These are phyloP conservation scores for Thymelicus sylvestris DNA, from an alignment of 2,888 invertebrate genomes.

Conservation along the genomic window DNA sequence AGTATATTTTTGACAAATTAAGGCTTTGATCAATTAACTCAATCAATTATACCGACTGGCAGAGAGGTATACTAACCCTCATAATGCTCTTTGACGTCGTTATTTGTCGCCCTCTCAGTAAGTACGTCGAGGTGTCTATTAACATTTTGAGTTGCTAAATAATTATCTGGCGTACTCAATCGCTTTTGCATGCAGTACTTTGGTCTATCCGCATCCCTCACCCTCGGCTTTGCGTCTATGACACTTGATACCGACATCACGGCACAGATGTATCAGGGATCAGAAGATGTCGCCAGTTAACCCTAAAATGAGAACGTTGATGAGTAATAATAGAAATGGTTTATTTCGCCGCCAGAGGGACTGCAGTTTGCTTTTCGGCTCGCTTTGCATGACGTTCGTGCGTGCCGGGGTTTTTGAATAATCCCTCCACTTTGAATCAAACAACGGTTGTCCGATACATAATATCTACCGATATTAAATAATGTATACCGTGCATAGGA, in stretches of 20 bases:
- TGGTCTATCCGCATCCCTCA: constrained; percentile 50
- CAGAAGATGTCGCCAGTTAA: constrained; percentile 69
- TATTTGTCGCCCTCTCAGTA: not conserved
- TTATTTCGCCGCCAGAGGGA: constrained; percentile 54
- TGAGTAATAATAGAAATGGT: constrained; percentile 75
- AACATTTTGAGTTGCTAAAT: constrained; percentile 25
- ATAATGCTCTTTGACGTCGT: not conserved
- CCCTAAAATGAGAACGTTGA: constrained; percentile 69
- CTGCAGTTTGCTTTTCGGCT: constrained; percentile 42
- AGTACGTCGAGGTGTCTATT: constrained; percentile 18
- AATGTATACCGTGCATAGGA: not conserved
- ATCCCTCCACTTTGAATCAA: constrained; percentile 14
- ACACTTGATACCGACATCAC: constrained; percentile 72
- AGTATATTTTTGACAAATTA: no score
- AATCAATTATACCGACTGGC: no score
- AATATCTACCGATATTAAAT: not conserved
- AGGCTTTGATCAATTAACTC: no score
- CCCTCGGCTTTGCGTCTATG: constrained; percentile 65
- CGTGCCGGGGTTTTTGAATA: constrained; percentile 11
- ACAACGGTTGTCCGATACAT: constrained; percentile 7
- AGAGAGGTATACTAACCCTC: no score
- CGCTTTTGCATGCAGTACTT: constrained; percentile 44
- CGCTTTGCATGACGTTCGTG: constrained; percentile 30
- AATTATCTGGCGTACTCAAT: constrained; percentile 37
- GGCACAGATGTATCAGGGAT: constrained; percentile 60